Evolutionary conservation across 35 echinoderm and acorn worm genomes (phyloP).

Genomic region (Heliocidaris tuberculata): DNA sequence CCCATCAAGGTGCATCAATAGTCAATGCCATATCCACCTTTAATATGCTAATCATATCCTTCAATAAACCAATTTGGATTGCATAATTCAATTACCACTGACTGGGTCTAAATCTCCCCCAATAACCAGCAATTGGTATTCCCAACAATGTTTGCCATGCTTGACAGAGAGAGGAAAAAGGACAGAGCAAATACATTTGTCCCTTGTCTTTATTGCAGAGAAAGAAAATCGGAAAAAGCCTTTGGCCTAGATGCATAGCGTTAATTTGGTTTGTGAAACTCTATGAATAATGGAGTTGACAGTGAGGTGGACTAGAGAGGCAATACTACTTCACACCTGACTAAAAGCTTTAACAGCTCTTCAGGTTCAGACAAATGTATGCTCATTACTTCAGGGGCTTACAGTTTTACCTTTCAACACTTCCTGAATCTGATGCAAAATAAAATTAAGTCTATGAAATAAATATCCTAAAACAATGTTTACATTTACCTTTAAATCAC

Average conservation of each 20-base stretch:
- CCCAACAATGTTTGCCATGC: not conserved
- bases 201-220: not conserved
- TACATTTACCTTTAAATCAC: too few species aligned
- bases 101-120: not conserved
- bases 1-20: not conserved
- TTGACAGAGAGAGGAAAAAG: not conserved
- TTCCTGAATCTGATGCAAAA: too few species aligned
- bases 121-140: not conserved
- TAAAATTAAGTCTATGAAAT: too few species aligned
- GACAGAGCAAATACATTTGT: not conserved
- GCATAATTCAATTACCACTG: conserved; percentile 13
- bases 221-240: not conserved
- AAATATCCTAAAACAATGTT: too few species aligned
- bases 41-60: conserved; percentile 13
- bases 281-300: not conserved
- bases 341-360: not conserved
- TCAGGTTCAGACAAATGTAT: not conserved
- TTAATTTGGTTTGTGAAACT: not conserved
- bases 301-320: not conserved
- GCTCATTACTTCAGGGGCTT: not conserved
- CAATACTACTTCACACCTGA: not conserved
- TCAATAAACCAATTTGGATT: conserved; percentile 14
- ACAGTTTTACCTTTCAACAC: not conserved
- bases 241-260: not conserved
- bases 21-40: not conserved